Base-by-base conservation (phyloP, 2,888 invertebrate genomes). In the Agelastica alni region DNA sequence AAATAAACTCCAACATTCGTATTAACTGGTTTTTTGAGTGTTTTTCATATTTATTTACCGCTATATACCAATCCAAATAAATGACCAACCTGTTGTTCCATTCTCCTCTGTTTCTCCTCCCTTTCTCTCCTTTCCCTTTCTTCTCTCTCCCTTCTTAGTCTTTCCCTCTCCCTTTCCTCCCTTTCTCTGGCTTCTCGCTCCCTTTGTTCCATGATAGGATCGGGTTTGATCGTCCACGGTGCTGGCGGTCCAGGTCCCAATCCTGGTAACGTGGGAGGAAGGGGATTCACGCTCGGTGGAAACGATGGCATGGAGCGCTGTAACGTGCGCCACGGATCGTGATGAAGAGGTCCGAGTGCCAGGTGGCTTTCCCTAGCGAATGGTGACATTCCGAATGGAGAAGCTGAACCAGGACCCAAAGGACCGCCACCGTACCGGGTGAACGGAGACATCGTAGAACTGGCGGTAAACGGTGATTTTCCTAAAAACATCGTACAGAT, bases 371-470 rank as follows among this genome's bases (percentile, higher is more conserved):
- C 65, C 72, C 64, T 80, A 47, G 82, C 83, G 76, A 87, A 89
- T 56, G 87, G 86, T 26, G 89, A 83, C 62, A 90, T 80, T 14
- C 85, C 83, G 67, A 88, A 86, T 22, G 86, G 81, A 47, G 87
- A 85, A 68, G 82, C 82, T n/a, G 82, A 78, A 13, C 81, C 80
- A 1, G 65, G 41, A 3, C 70, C 69, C 3, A 70, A 56, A 58
- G 84, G 85, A 61, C 83, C 82, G 18, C 63, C 69, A 51, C 87
- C 88, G 78, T 91, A 92, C 65, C 92, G 83, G 51, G 86, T 88
- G 77, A 91, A 93, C 44, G 90, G 91, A 53, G 91, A 89, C 70
- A 91, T 85, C 63, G 87, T 85, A 70, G 85, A 79, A 43, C 82
- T 83, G 79, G 72, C 58, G 79, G 73, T 53, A 69, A 71, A 69